These are phyloP conservation scores for Apistogramma diplotaenia DNA, from an alignment of 2,113 vertebrate species.

Conservation along the genomic window DNA sequence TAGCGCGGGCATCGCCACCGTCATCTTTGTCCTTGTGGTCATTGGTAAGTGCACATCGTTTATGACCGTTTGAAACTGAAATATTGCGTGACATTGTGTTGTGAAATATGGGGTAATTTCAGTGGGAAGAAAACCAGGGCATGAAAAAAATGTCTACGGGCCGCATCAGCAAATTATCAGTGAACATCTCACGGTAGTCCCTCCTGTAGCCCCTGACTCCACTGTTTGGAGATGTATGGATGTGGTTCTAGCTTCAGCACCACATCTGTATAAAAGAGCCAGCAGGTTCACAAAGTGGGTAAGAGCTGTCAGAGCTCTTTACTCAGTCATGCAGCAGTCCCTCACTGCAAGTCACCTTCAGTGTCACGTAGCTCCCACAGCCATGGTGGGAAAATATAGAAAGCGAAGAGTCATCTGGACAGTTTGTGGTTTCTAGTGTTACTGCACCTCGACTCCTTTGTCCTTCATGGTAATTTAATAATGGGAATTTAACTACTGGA, in stretches of 20 bases:
- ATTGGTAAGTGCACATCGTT: slow-evolving; percentile 79
- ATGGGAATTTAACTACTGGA: background rate
- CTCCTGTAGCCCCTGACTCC: background rate
- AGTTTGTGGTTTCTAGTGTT: slow-evolving; percentile 7
- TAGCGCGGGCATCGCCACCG: slow-evolving; percentile 84
- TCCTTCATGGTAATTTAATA: background rate
- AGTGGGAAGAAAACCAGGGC: background rate
- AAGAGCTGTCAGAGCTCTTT: background rate
- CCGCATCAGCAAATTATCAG: background rate
- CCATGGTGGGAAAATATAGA: background rate
- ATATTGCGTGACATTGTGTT: background rate
- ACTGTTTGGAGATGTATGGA: background rate
- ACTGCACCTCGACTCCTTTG: background rate
- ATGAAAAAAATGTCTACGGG: background rate
- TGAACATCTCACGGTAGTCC: background rate
- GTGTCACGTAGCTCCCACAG: slow-evolving; percentile 2
- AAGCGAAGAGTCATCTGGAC: background rate
- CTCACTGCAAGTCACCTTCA: background rate
- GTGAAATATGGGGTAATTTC: background rate
- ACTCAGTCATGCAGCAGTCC: background rate
- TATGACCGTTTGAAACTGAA: background rate
- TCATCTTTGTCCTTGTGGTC: slow-evolving; percentile 88
- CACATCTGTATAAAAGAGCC: background rate
- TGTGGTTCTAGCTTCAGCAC: background rate
- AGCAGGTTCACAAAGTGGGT: background rate